Base-by-base conservation (phyloP, 2,888 invertebrate species). In the Hofmannophila pseudospretella region DNA sequence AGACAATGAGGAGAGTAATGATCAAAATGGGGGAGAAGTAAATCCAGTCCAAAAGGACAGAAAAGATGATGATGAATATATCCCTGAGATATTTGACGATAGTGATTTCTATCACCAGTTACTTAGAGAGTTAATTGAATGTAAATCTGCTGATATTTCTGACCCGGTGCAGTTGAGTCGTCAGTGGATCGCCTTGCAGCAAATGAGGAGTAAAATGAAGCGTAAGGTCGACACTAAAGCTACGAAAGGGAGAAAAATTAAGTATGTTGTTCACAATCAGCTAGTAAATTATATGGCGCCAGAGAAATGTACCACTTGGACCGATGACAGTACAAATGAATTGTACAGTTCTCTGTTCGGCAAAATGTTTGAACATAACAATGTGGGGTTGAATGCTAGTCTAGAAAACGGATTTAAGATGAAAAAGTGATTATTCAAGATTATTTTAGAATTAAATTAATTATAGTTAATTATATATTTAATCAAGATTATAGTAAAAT, bases 51-150 rank as follows among this genome's bases (percentile, higher is more conserved):
- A 47, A 10, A 70, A 51, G 48, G 63, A 67, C 33, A 60, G 79
- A n/a, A 76, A 76, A 49, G 77, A 85, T 33, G 64, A 78, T 40
- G 90, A 90, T 49, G 91, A 92, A 51, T 90, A 91, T 46, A 92
- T 95, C 59, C 60, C 88, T 0, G 95, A 98, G 79, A 94, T 98
- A 58, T 99, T 96, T 80, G 98, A 99, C 71, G 99, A 99, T 65
- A 95, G 94, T 58, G 99, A 99, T 68, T 99, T 99, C 72, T 99
- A 99, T 75, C 97, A 98, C 73, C 96, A 97, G 59, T 86, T 98
- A 36, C 80, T 99, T 28, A 88, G 96, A 45, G 97, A 98, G 70
- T 82, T 99, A 25, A 97, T 99, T 45, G 97, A 98, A 69, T 92
- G 93, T 47, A 97, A 97, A 76, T 93, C 96, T 0, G 90, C 93